Evolutionary conservation across 2,888 invertebrate genomes (phyloP), one percentile per base, ranked within the genome.

Genomic region (Microdon myrmicae): DNA sequence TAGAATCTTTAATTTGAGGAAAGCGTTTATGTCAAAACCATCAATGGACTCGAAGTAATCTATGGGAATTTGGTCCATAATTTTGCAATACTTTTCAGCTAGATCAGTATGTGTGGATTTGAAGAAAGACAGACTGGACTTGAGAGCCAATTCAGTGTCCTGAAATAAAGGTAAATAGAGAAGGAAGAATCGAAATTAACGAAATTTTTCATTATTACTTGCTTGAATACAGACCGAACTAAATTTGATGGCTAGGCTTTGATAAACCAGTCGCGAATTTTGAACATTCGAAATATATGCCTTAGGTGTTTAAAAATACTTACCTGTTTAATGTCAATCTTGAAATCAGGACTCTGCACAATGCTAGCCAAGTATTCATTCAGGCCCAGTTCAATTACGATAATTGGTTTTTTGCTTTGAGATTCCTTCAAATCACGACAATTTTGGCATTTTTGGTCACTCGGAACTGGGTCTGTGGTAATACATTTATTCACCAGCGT

Each of bases 11-110:
- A 87, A 75, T 72, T 83, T 83, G 1, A 81, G 75, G 71, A 84
- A 87, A 4, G 82, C 81, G 28, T 78, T 80, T 12, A 76, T 75
- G 68, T 87, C 82, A 71, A 86, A 87, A 0, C 86, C 85, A 2
- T 85, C 85, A 43, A 88, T 83, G 64, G 83, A 82, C 68, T 83
- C 81, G 66, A 86, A 83, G 26, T 86, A 82, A 61, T 82, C 80
- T 8, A 84, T 77, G 1, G 88, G 88, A 68, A 89, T 85, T 77
- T 83, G 84, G 68, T 86, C 85, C 67, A 89, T 83, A 0, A 87
- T 84, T 13, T 77, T 78, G 60, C 82, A 84, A 70, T 86, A 84
- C 76, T 85, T 87, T 70, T 88, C 87, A 70, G 87, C 75, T 25
- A 88, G 73, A 69, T 86, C 82, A 64, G 84, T 79, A 67, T 88